A percentile compares a stretch with the other conserved stretches of the same genome.
These are phyloP conservation scores for Epirrhoe tristata DNA, from an alignment of 2,888 invertebrate species.

Conservation along the genomic window DNA sequence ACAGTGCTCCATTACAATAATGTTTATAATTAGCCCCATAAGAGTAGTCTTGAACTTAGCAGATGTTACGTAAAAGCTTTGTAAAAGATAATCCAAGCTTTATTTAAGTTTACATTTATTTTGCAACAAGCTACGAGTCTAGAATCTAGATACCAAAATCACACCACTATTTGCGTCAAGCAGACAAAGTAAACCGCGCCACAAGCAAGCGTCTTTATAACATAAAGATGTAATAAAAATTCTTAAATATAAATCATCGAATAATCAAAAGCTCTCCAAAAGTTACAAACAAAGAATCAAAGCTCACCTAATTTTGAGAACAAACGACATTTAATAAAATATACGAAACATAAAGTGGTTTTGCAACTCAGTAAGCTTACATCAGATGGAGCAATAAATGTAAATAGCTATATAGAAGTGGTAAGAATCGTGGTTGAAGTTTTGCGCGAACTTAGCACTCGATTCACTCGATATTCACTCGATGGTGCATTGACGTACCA, in stretches of 20 bases:
- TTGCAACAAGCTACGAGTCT: too few relatives aligned
- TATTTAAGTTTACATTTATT: too few relatives aligned
- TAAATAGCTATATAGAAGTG: constrained; percentile 76
- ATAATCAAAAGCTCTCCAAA: constrained; percentile 30
- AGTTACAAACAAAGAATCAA: constrained; percentile 44
- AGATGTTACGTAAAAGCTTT: too few relatives aligned
- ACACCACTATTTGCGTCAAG: background rate
- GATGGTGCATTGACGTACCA: constrained; percentile 37
- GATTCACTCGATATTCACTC: too few relatives aligned
- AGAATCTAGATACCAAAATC: background rate
- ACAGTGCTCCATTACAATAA: background rate
- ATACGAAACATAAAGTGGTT: constrained; percentile 69
- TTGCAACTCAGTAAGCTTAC: constrained; percentile 58
- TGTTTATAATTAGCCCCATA: background rate
- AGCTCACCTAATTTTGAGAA: constrained; percentile 53
- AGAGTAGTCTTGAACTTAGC: too few relatives aligned
- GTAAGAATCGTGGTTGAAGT: constrained; percentile 73
- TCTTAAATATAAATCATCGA: constrained; percentile 2
- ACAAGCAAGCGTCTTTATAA: background rate
- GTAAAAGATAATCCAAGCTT: too few relatives aligned
- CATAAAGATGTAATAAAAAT: background rate
- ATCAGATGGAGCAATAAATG: constrained; percentile 70
- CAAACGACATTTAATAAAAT: constrained; percentile 57
- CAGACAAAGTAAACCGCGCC: background rate
- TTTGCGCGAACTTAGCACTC: constrained; percentile 73